A percentile compares a stretch with the other conserved stretches of the same genome.
Evolutionary conservation across 2,888 invertebrate genomes (phyloP).

Genomic region (Xanthia icteritia): DNA sequence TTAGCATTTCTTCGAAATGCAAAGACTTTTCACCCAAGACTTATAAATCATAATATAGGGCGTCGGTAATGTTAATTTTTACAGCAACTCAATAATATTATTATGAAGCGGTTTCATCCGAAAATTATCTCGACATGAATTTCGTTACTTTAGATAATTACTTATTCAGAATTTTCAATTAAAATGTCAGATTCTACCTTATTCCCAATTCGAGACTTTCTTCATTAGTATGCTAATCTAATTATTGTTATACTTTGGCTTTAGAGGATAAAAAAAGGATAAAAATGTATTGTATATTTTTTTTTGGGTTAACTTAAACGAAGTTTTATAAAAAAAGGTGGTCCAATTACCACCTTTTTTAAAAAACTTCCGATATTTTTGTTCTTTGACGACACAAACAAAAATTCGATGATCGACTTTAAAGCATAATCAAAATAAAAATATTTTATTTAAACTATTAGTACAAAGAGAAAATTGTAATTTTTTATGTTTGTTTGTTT

Average conservation of each 20-base stretch:
- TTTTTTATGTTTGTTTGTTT: too few species aligned
- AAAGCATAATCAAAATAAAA: too few species aligned
- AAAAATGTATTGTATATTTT: background rate
- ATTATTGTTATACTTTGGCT: slow-evolving; percentile 63
- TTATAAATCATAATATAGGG: slow-evolving; percentile 20
- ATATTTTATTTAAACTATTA: too few species aligned
- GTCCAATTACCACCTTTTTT: background rate
- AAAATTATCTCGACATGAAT: slow-evolving; percentile 58
- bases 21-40: slow-evolving; percentile 13
- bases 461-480: too few species aligned
- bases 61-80: slow-evolving; percentile 43
- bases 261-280: slow-evolving; percentile 29
- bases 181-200: slow-evolving; percentile 61
- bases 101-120: slow-evolving; percentile 45
- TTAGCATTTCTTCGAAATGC: slow-evolving; percentile 4
- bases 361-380: background rate
- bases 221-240: slow-evolving; percentile 73
- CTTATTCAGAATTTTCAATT: slow-evolving; percentile 69
- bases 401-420: too few species aligned
- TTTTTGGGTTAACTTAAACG: background rate
- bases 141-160: slow-evolving; percentile 58
- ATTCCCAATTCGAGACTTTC: slow-evolving; percentile 54
- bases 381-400: background rate
- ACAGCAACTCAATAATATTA: slow-evolving; percentile 52
- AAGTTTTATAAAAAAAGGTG: too few species aligned